Conservation (phyloP, 2,888 invertebrate species). For the Rhingia campestris region DNA sequence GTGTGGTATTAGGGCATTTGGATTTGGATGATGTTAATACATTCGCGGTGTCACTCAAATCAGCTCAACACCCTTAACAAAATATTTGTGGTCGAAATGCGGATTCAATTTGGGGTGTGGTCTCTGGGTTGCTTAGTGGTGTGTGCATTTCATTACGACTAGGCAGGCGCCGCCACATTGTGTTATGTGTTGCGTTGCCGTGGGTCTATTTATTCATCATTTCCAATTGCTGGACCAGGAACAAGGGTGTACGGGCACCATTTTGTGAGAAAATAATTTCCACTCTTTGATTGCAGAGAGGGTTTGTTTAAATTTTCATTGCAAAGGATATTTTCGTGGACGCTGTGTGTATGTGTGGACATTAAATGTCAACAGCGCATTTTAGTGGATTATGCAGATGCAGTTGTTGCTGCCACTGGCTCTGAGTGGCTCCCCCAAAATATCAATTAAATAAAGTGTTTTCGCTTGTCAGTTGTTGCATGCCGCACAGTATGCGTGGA, state of each 20-base stretch:
- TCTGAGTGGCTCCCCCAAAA: slow-evolving; percentile 31
- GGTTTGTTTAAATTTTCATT: slow-evolving; percentile 61
- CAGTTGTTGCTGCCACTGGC: slow-evolving; percentile 16
- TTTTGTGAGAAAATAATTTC: slow-evolving; percentile 14
- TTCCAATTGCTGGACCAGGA: not conserved
- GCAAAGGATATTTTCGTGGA: slow-evolving; percentile 27
- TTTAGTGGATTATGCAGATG: slow-evolving; percentile 73
- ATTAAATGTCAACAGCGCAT: slow-evolving; percentile 71
- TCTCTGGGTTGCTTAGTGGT: slow-evolving; percentile 53
- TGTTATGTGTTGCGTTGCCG: not conserved
- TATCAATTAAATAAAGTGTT: slow-evolving; percentile 68
- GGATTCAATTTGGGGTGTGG: slow-evolving; percentile 72
- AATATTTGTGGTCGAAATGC: slow-evolving; percentile 68
- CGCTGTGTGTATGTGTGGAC: slow-evolving; percentile 41
- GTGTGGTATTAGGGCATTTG: not conserved
- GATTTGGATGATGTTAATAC: slow-evolving; percentile 44
- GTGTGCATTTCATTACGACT: slow-evolving; percentile 70
- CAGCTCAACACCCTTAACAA: slow-evolving; percentile 71
- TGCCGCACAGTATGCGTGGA: not conserved
- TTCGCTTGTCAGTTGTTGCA: slow-evolving; percentile 1
- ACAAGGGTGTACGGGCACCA: not conserved
- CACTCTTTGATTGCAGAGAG: not conserved
- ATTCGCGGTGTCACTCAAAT: slow-evolving; percentile 69
- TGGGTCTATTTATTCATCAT: slow-evolving; percentile 35
- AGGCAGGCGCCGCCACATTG: slow-evolving; percentile 33